These are phyloP conservation scores for Triplophysa yarkandensis DNA, from an alignment of 2,797 vertebrate species.

Conservation along the genomic window DNA sequence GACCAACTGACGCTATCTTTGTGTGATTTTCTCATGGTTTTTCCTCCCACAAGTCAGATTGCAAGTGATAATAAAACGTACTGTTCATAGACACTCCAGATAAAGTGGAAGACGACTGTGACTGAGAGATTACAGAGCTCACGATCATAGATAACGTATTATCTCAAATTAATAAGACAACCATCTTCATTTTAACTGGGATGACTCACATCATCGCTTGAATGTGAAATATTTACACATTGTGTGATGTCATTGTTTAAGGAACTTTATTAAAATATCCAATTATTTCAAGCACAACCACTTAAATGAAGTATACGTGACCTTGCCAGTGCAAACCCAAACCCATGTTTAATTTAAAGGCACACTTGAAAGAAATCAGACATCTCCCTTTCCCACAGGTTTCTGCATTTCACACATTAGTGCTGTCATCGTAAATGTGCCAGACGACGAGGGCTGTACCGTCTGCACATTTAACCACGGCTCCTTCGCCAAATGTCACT, in stretches of 20 bases:
- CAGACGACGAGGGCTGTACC: constrained; percentile 18
- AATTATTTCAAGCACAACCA: not conserved
- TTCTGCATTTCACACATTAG: constrained; percentile 20
- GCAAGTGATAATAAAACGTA: constrained; percentile 41
- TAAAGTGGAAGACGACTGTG: constrained; percentile 44
- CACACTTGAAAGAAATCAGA: not conserved
- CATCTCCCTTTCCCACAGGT: constrained; percentile 9
- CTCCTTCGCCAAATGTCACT: constrained; percentile 23
- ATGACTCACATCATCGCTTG: constrained; percentile 30
- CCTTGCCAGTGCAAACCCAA: too few relatives aligned
- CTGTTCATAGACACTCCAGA: constrained; percentile 52
- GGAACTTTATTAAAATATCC: not conserved
- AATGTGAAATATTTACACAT: not conserved
- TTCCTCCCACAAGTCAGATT: constrained; percentile 35
- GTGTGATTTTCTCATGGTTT: not conserved
- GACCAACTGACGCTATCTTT: too few relatives aligned
- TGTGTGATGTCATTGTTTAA: not conserved
- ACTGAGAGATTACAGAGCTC: constrained; percentile 52
- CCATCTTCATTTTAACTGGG: constrained; percentile 28
- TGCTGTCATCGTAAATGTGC: constrained; percentile 28
- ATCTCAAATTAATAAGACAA: constrained; percentile 40
- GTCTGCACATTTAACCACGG: constrained; percentile 19
- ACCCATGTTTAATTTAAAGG: not conserved
- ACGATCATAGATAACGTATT: constrained; percentile 37
- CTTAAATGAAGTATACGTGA: not conserved